phyloP scores from a whole-genome alignment of 2,113 vertebrate genomes.

The Telmatochromis sp. region DNA sequence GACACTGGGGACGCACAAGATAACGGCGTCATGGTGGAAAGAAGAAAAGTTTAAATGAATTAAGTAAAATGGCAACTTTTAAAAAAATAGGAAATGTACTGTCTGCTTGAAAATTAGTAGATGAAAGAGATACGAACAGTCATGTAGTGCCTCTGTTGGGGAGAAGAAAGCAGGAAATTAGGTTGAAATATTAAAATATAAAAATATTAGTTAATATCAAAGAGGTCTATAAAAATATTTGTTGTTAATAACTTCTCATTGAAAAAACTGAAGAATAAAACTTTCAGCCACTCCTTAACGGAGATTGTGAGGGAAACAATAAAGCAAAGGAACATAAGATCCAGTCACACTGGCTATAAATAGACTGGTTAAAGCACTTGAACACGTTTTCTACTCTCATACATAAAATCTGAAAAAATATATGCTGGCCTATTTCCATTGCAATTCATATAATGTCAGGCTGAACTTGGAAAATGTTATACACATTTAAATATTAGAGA shows the following conservation, averaged over 20 bases:
- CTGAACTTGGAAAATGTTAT: background rate
- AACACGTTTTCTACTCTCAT: background rate
- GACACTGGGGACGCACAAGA: constrained; percentile 11
- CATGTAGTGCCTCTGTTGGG: background rate
- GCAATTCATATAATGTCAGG: background rate
- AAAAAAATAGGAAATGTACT: constrained; percentile 9
- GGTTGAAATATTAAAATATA: background rate
- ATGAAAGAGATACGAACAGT: background rate
- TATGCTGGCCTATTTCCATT: background rate
- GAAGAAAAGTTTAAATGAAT: background rate
- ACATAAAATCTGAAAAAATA: background rate
- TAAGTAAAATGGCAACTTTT: background rate
- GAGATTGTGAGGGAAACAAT: background rate
- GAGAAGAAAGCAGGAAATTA: background rate
- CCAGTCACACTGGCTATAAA: background rate
- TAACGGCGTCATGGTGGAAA: constrained; percentile 3
- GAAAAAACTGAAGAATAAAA: background rate
- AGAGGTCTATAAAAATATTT: background rate
- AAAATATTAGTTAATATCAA: background rate
- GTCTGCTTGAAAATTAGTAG: constrained; percentile 15
- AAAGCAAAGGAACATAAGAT: background rate
- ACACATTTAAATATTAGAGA: constrained; percentile 12
- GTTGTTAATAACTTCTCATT: background rate
- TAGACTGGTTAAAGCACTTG: background rate
- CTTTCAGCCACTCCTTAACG: background rate